phyloP scores from a whole-genome alignment of 2,113 vertebrate genomes.

The Phaethon lepturus region DNA sequence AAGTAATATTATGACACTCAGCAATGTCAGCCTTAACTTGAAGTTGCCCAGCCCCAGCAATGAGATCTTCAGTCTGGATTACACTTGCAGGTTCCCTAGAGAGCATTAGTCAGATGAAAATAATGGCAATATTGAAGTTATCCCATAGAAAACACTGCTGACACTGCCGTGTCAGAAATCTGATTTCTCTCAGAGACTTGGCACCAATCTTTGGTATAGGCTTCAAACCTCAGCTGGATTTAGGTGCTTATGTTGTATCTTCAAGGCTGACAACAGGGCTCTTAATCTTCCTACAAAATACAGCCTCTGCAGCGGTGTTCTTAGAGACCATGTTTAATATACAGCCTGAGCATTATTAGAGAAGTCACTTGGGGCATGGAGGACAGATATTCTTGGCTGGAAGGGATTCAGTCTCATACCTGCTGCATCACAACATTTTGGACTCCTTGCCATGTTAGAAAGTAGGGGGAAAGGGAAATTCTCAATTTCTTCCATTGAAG shows the following conservation, averaged over 20 bases:
- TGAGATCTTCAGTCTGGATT: not conserved
- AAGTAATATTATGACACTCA: not conserved
- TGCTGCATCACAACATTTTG: not conserved
- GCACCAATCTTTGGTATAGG: not conserved
- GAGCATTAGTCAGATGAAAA: not conserved
- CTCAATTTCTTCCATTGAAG: not conserved
- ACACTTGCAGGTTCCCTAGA: not conserved
- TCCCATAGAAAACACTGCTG: not conserved
- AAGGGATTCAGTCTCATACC: not conserved
- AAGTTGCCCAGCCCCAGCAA: not conserved
- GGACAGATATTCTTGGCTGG: not conserved
- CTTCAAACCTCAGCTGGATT: not conserved
- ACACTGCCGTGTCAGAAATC: not conserved
- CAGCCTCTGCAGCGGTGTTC: not conserved
- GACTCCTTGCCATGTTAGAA: not conserved
- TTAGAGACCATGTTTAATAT: not conserved
- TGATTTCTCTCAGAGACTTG: not conserved
- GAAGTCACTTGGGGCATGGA: not conserved
- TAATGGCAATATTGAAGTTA: not conserved
- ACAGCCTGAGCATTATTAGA: not conserved
- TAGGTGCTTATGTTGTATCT: not conserved
- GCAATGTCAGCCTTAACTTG: not conserved
- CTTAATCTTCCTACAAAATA: not conserved
- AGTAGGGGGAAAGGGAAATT: not conserved
- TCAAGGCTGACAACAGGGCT: not conserved